A percentile compares a stretch with the other conserved stretches of the same genome.
Conservation (phyloP, 2,888 invertebrate genomes). For the Cephalotes varians region DNA sequence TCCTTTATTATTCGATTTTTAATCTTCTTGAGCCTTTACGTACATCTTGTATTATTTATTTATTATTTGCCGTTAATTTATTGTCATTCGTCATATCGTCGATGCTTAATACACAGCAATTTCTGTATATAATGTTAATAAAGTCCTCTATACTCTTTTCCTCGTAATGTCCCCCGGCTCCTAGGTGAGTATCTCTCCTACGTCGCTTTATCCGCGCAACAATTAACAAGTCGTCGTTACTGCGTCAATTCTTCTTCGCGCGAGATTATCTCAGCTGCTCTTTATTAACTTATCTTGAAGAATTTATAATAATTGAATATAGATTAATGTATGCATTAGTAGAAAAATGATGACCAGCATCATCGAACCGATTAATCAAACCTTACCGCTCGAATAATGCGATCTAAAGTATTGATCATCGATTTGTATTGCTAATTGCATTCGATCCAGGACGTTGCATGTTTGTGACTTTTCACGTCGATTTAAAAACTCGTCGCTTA, state of each 20-base stretch:
- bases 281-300: background rate
- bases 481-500: constrained; percentile 25
- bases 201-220: background rate
- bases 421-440: constrained; percentile 55
- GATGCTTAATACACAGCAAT: constrained; percentile 52
- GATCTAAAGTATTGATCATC: background rate
- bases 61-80: constrained; percentile 42
- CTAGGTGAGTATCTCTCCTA: constrained; percentile 37
- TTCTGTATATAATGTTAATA: constrained; percentile 72
- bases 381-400: background rate
- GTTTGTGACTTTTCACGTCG: constrained; percentile 16
- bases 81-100: constrained; percentile 33
- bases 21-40: too few relatives aligned
- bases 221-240: constrained; percentile 1
- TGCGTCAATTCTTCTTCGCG: background rate
- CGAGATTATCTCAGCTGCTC: background rate
- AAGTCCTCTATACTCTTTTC: constrained; percentile 65
- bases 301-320: background rate
- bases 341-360: constrained; percentile 11
- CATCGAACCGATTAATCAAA: constrained; percentile 40
- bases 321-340: background rate
- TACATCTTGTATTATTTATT: too few relatives aligned
- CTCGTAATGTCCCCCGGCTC: constrained; percentile 50
- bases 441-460: constrained; percentile 1
- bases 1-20: too few relatives aligned